Evolutionary conservation across 35 echinoderm and acorn worm genomes (phyloP).

Genomic region (Ophiothrix spiculata): DNA sequence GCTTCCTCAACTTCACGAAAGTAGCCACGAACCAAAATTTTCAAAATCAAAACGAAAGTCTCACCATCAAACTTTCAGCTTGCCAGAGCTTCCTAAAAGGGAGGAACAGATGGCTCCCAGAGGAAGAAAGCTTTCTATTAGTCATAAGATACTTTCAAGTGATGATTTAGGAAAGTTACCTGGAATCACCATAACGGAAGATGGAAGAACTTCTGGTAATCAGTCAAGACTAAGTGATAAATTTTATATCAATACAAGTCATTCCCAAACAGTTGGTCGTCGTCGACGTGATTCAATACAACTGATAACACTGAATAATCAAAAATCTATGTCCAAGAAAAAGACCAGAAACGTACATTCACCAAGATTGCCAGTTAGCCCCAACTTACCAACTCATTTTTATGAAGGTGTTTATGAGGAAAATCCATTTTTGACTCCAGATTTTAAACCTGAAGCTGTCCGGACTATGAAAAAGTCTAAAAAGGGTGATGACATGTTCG

Average conservation of each 20-base stretch:
- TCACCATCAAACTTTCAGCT: conserved; percentile 36
- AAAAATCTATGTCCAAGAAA: not conserved
- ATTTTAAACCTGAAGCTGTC: conserved; percentile 53
- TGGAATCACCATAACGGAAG: conserved; percentile 14
- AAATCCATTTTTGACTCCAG: conserved; percentile 61
- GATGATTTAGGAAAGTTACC: conserved; percentile 35
- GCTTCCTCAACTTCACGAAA: not conserved
- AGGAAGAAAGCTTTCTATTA: conserved; percentile 49
- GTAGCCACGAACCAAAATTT: not conserved
- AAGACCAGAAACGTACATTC: not conserved
- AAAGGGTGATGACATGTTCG: conserved; percentile 64
- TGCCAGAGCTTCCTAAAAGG: conserved; percentile 42
- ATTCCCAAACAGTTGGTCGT: not conserved
- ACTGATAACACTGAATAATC: not conserved
- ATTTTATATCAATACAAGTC: conserved; percentile 77
- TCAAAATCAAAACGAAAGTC: not conserved
- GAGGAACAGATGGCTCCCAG: not conserved
- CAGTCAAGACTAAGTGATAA: not conserved
- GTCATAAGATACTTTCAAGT: conserved; percentile 55
- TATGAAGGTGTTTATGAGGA: not conserved
- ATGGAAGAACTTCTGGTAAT: no score
- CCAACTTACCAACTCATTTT: not conserved
- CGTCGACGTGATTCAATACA: not conserved
- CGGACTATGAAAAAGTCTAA: conserved; percentile 17
- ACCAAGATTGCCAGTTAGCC: not conserved